Base-by-base conservation (phyloP, 1,140 invertebrate genomes). In the Propsilocerus akamusi region DNA sequence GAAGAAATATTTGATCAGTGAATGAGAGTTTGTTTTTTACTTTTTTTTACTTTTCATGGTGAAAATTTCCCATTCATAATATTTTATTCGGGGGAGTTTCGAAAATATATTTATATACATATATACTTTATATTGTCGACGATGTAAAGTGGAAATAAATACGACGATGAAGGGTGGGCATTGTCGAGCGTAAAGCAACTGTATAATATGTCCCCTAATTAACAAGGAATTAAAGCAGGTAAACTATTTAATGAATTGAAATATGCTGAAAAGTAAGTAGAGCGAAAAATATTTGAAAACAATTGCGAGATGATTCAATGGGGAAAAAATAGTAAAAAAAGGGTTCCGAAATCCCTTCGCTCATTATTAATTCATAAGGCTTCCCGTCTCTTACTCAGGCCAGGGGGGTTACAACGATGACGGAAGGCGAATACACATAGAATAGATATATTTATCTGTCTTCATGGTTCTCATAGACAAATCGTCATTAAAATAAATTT, bases 191-290 rank as follows among this genome's bases (percentile, higher is more conserved):
- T n/a, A n/a, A n/a, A n/a, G n/a, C n/a, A n/a, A n/a, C n/a, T n/a
- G n/a, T n/a, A n/a, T n/a, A n/a, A n/a, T n/a, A n/a, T n/a, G n/a
- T n/a, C 34, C 20, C 14, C 34, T 41, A 41, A 41, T 41, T 41
- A 41, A 41, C 34, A 41, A 41, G 34, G 34, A 41, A 41, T 41
- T 20, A 41, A 41, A 41, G 34, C 34, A 41, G 34, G 34, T 41
- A 41, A 41, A 41, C 34, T 41, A 41, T 41, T 22, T 20, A 6
- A 41, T 41, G 34, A 41, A 41, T n/a, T n/a, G n/a, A 41, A 41
- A 41, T 41, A 41, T 41, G 34, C 14, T 41, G 22, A 41, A 41
- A 17, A 41, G 34, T 4, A 41, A 41, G 14, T 20, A 14, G 17
- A 20, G 34, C 14, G 14, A n/a, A 11, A 30, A 30, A 11, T 11